Conservation (phyloP, 2,797 vertebrate genomes). For the Odontamblyopus rebecca region DNA sequence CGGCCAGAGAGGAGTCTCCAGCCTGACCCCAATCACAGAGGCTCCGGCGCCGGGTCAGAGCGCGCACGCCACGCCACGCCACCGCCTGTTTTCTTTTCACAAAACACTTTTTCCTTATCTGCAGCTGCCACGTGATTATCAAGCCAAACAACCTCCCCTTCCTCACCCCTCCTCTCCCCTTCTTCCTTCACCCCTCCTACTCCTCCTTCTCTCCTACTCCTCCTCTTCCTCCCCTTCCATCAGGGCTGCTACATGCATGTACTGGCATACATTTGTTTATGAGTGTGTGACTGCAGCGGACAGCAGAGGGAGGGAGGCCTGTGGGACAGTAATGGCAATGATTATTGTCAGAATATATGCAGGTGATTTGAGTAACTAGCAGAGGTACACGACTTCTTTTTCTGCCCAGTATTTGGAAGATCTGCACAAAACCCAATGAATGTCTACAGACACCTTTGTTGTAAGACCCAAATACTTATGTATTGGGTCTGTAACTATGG, state of each 20-base stretch:
- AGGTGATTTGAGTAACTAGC: neutral
- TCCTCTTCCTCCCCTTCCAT: conserved; percentile 35
- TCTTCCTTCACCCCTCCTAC: conserved; percentile 38
- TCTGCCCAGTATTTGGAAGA: neutral
- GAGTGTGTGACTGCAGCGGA: conserved; percentile 41
- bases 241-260: conserved; percentile 42
- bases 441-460: neutral
- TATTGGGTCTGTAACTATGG: too few species aligned
- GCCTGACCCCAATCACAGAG: conserved; percentile 89
- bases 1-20: conserved; percentile 90
- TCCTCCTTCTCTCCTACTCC: conserved; percentile 39
- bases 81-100: conserved; percentile 75
- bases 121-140: conserved; percentile 73
- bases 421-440: neutral
- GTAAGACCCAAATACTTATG: neutral
- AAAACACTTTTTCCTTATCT: conserved; percentile 80
- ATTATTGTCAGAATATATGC: neutral
- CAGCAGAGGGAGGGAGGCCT: conserved; percentile 19
- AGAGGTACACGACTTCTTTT: neutral
- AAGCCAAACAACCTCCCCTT: conserved; percentile 72
- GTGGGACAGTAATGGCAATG: conserved; percentile 15
- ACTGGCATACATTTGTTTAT: conserved; percentile 53
- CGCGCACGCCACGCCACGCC: conserved; percentile 18
- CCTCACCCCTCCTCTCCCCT: conserved; percentile 33
- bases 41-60: conserved; percentile 71